phyloP scores from a whole-genome alignment of 2,797 vertebrate genomes.

The Enteromius paludinosus region DNA sequence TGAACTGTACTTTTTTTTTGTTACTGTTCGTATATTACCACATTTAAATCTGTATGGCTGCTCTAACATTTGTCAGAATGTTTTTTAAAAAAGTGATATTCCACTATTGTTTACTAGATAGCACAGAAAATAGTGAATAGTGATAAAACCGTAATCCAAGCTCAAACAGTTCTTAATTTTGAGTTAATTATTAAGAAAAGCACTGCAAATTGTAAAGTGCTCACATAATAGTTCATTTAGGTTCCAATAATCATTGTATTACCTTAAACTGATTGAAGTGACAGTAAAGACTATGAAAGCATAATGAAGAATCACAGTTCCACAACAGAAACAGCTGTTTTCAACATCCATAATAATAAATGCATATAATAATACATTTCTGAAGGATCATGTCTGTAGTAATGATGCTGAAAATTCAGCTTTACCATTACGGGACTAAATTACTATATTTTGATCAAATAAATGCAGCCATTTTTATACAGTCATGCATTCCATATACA shows the following conservation, averaged over 20 bases:
- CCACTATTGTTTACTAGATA: not conserved
- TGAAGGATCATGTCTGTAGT: not conserved
- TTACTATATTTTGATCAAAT: not conserved
- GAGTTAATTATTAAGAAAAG: not conserved
- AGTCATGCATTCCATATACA: conserved; percentile 16
- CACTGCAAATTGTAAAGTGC: not conserved
- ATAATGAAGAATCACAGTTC: too few relatives aligned
- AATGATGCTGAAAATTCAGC: not conserved
- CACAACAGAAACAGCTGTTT: not conserved
- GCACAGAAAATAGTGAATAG: not conserved
- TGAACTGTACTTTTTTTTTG: not conserved
- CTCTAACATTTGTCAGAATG: not conserved
- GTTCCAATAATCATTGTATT: not conserved
- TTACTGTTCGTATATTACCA: not conserved
- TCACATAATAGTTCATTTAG: not conserved
- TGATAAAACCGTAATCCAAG: not conserved
- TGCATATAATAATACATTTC: not conserved
- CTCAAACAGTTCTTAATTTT: not conserved
- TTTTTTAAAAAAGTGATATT: not conserved
- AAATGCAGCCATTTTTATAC: not conserved
- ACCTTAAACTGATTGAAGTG: not conserved
- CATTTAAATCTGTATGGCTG: not conserved
- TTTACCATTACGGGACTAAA: not conserved
- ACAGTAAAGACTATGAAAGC: not conserved
- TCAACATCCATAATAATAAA: not conserved